Evolutionary conservation across 2,113 vertebrate genomes (phyloP).

Genomic region (Garra rufa): DNA sequence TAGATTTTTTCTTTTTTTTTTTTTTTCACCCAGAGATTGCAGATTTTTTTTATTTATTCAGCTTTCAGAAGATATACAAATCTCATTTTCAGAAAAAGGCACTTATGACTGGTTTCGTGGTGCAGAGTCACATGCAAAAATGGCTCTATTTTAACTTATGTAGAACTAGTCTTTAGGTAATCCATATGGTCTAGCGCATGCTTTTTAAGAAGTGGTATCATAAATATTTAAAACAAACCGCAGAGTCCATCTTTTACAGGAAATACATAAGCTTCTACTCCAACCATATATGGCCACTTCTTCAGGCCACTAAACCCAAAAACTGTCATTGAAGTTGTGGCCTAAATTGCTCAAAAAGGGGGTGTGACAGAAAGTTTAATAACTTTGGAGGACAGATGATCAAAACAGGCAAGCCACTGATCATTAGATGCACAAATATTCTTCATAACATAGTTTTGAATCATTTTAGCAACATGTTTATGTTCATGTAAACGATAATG

Average conservation of each 20-base stretch:
- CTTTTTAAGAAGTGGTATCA: not conserved
- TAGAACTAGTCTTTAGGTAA: not conserved
- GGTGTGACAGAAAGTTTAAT: not conserved
- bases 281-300: slow-evolving; percentile 17
- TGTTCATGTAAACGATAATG: not conserved
- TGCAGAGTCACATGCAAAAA: no score
- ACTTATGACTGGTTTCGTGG: no score
- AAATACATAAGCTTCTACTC: not conserved
- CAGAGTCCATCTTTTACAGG: slow-evolving; percentile 20
- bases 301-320: not conserved
- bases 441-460: not conserved
- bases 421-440: not conserved
- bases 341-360: not conserved
- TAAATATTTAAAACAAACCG: slow-evolving; percentile 26
- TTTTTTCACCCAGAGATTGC: no score
- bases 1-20: no score
- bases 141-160: not conserved
- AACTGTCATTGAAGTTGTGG: not conserved
- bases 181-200: not conserved
- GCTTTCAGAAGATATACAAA: no score
- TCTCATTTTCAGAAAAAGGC: no score
- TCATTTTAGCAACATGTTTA: not conserved
- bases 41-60: no score
- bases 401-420: not conserved
- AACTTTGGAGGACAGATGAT: not conserved